Conservation (phyloP, 2,797 vertebrate genomes). For the Darevskia nairensis region DNA sequence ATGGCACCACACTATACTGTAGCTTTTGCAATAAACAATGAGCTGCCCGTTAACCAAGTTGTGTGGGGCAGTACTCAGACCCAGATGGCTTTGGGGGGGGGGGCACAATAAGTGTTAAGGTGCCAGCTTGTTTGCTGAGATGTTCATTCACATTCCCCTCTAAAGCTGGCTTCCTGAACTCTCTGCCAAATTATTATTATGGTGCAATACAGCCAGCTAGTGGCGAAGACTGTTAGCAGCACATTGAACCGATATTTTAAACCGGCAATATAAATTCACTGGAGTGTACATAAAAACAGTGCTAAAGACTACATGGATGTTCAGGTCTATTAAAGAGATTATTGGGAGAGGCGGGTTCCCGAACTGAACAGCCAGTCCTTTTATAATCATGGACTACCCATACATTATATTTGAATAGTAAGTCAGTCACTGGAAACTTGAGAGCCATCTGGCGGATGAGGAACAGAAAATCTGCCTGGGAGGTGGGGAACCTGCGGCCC, state of each 20-base stretch:
- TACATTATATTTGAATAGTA: not conserved
- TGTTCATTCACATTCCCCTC: not conserved
- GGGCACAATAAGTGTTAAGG: too few relatives aligned
- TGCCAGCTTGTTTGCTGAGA: not conserved
- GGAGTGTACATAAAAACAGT: not conserved
- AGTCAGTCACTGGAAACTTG: not conserved
- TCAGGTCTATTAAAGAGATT: not conserved
- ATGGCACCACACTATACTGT: not conserved
- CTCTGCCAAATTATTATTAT: not conserved
- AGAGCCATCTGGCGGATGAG: too few relatives aligned
- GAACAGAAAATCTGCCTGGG: too few relatives aligned
- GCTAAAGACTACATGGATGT: not conserved
- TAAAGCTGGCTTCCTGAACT: not conserved
- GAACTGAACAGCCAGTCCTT: not conserved
- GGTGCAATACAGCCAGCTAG: not conserved
- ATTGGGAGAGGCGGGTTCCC: too few relatives aligned
- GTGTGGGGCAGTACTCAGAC: not conserved
- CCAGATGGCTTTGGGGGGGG: too few relatives aligned
- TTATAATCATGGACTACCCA: not conserved
- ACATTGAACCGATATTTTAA: not conserved
- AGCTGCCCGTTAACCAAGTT: not conserved
- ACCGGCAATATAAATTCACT: not conserved
- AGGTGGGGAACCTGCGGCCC: too few relatives aligned
- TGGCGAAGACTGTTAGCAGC: not conserved
- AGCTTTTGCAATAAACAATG: not conserved